These are phyloP conservation scores for Encarsia formosa DNA, from an alignment of 2,888 invertebrate genomes.

Conservation along the genomic window DNA sequence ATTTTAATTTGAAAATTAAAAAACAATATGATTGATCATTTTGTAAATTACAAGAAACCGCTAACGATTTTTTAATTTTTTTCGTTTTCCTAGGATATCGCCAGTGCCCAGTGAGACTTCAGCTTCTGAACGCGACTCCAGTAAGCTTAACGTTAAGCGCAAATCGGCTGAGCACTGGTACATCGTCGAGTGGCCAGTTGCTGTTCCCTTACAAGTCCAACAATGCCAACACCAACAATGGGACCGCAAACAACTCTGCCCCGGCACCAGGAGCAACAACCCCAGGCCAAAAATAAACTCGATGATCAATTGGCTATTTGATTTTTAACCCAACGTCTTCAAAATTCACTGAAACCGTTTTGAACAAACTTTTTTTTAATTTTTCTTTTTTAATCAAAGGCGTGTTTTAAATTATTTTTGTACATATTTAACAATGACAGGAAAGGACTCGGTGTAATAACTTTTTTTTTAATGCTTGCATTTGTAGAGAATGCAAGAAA, in stretches of 20 bases:
- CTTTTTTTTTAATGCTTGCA: too few relatives aligned
- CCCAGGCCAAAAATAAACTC: neutral
- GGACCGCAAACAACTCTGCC: neutral
- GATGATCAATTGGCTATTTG: neutral
- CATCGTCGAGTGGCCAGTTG: slow-evolving; percentile 4
- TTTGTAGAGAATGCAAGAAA: too few relatives aligned
- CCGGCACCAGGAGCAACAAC: too few relatives aligned
- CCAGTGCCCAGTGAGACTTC: slow-evolving; percentile 53
- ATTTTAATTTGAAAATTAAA: too few relatives aligned
- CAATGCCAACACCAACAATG: neutral
- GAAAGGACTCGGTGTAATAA: too few relatives aligned
- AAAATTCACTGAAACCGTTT: neutral
- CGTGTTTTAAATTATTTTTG: neutral
- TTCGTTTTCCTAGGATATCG: slow-evolving; percentile 41
- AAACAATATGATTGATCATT: neutral
- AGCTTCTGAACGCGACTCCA: slow-evolving; percentile 51
- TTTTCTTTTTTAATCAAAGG: neutral
- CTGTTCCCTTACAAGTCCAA: slow-evolving; percentile 24
- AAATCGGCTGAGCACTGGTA: slow-evolving; percentile 19
- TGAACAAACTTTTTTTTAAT: neutral
- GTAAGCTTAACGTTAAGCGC: slow-evolving; percentile 50
- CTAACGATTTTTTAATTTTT: too few relatives aligned
- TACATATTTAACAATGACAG: too few relatives aligned
- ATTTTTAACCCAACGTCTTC: neutral
- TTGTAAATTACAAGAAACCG: neutral